Conservation (phyloP, 2,888 invertebrate species). For the Drosophila nigricruria region DNA sequence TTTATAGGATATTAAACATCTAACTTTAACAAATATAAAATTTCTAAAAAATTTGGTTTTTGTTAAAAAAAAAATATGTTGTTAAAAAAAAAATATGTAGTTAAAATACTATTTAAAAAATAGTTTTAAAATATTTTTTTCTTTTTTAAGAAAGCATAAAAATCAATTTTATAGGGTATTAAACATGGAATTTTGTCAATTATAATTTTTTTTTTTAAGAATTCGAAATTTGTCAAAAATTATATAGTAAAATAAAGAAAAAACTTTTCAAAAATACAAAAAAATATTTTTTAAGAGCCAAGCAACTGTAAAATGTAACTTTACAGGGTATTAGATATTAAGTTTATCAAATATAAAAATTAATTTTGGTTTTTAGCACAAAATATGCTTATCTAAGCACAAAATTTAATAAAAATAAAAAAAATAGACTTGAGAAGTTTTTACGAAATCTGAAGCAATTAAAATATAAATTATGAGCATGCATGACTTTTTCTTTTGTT, state of each 20-base stretch:
- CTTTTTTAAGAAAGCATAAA: too few relatives aligned
- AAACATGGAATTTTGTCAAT: too few relatives aligned
- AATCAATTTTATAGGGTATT: too few relatives aligned
- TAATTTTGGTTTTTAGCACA: neutral
- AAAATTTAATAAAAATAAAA: neutral
- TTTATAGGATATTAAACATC: too few relatives aligned
- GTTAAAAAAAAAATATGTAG: too few relatives aligned
- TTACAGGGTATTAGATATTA: constrained; percentile 2
- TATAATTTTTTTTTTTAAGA: too few relatives aligned
- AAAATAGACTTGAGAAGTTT: neutral
- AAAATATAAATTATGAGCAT: constrained; percentile 37
- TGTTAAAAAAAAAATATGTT: too few relatives aligned
- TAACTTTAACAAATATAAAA: too few relatives aligned
- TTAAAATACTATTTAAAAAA: neutral
- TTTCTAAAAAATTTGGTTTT: too few relatives aligned
- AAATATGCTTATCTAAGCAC: constrained; percentile 15
- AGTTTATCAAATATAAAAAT: neutral
- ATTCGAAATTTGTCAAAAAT: too few relatives aligned
- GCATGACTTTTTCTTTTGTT: constrained; percentile 14
- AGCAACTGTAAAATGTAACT: neutral
- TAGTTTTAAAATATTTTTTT: neutral
- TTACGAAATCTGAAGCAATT: constrained; percentile 28
- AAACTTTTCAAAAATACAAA: too few relatives aligned
- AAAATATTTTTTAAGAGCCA: neutral
- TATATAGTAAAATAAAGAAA: too few relatives aligned